These are phyloP conservation scores for Orchesellides sinensis DNA, from an alignment of 2,888 invertebrate genomes.

Conservation along the genomic window DNA sequence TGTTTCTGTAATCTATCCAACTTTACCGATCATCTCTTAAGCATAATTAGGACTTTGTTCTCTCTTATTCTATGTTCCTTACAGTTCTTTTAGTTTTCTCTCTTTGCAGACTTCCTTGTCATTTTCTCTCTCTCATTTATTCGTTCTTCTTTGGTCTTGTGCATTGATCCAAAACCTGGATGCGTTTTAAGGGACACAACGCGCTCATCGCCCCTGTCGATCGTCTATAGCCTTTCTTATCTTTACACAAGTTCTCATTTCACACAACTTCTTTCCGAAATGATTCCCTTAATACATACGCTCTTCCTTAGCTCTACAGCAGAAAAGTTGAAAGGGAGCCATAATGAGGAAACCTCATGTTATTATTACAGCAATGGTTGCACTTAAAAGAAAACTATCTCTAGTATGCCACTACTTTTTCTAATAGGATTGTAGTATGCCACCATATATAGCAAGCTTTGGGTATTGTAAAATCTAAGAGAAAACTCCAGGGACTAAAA, in stretches of 20 bases:
- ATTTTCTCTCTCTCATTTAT: not conserved
- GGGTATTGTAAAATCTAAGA: not conserved
- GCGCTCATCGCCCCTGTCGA: not conserved
- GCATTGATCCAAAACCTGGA: conserved; percentile 33
- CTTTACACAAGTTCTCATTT: conserved; percentile 31
- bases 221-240: conserved; percentile 13
- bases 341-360: conserved; percentile 52
- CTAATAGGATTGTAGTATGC: not conserved
- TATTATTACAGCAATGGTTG: conserved; percentile 54
- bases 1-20: conserved; percentile 66
- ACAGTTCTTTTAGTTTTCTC: conserved; percentile 35
- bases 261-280: conserved; percentile 48
- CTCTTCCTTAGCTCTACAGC: not conserved
- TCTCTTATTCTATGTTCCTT: conserved; percentile 22
- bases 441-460: not conserved
- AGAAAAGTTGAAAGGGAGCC: conserved; percentile 57
- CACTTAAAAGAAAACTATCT: conserved; percentile 53
- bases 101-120: not conserved
- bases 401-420: not conserved
- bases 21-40: conserved; percentile 72
- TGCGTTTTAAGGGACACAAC: conserved; percentile 35
- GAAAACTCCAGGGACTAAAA: conserved; percentile 40
- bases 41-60: conserved; percentile 64
- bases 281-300: conserved; percentile 36
- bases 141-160: conserved; percentile 3